Evolutionary conservation across 92 coral and sea anemone genomes (phyloP).

Genomic region (Siderastrea siderea): DNA sequence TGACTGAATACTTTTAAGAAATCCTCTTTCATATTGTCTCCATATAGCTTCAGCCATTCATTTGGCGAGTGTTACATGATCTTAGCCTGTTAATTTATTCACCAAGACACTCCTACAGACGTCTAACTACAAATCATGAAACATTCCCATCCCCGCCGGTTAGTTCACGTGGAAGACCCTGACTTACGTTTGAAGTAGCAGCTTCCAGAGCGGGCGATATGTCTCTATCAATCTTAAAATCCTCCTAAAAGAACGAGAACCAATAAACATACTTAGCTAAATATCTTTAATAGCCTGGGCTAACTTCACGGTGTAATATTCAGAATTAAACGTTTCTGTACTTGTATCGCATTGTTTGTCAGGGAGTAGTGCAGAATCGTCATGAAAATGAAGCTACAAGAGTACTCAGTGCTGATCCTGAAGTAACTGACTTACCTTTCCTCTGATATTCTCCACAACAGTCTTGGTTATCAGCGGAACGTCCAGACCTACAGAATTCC

Average conservation of each 20-base stretch:
- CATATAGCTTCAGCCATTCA: too few relatives aligned
- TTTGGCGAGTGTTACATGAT: too few relatives aligned
- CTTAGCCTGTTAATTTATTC: too few relatives aligned
- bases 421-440: slow-evolving; percentile 73
- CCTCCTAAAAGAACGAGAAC: slow-evolving; percentile 55
- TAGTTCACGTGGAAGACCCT: too few relatives aligned
- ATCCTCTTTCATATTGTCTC: too few relatives aligned
- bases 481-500: slow-evolving; percentile 76
- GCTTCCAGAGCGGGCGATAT: slow-evolving; percentile 93
- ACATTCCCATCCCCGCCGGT: too few relatives aligned
- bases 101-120: too few relatives aligned
- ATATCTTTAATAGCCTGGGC: too few relatives aligned
- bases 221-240: slow-evolving; percentile 81
- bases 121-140: too few relatives aligned
- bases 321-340: not conserved
- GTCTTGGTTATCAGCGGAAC: slow-evolving; percentile 95
- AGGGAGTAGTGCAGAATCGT: not conserved
- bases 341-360: not conserved
- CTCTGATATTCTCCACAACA: slow-evolving; percentile 97
- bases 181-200: slow-evolving; percentile 92
- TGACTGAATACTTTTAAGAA: too few relatives aligned
- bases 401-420: too few relatives aligned
- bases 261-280: not conserved
- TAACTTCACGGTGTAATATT: not conserved
- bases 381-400: not conserved